phyloP scores from a whole-genome alignment of 2,888 invertebrate species.

The Scaptomyza caliginosa region DNA sequence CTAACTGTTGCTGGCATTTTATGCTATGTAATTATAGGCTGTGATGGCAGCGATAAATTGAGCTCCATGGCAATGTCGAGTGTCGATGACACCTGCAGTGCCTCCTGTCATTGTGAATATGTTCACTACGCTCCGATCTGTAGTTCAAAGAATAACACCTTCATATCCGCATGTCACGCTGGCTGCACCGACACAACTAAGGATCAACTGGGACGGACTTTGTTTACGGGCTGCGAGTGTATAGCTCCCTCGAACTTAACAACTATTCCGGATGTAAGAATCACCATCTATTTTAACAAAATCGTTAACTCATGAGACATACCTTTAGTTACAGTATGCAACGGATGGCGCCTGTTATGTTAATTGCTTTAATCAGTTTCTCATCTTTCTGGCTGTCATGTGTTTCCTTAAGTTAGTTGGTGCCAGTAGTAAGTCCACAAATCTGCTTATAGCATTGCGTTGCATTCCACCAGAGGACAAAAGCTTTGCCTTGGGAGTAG shows the following conservation, averaged over 20 bases:
- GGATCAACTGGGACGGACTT: slow-evolving; percentile 44
- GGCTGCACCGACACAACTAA: slow-evolving; percentile 85
- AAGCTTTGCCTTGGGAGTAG: slow-evolving; percentile 88
- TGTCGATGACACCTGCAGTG: slow-evolving; percentile 85
- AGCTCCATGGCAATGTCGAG: slow-evolving; percentile 38
- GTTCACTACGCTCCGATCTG: slow-evolving; percentile 90
- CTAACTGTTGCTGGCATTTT: slow-evolving; percentile 87
- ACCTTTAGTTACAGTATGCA: slow-evolving; percentile 45
- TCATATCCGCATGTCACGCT: slow-evolving; percentile 91
- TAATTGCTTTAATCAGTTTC: slow-evolving; percentile 85
- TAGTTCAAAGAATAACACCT: slow-evolving; percentile 87
- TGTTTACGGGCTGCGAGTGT: slow-evolving; percentile 58
- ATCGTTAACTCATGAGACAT: neutral
- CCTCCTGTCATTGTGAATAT: slow-evolving; percentile 88
- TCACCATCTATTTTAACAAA: neutral
- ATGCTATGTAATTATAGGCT: slow-evolving; percentile 88
- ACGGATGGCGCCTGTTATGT: slow-evolving; percentile 85
- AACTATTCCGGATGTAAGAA: slow-evolving; percentile 20
- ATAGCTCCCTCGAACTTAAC: slow-evolving; percentile 20
- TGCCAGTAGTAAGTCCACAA: slow-evolving; percentile 86
- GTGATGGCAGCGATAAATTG: slow-evolving; percentile 85
- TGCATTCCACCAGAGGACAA: slow-evolving; percentile 89
- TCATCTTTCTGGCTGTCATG: slow-evolving; percentile 85
- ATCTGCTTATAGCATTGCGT: slow-evolving; percentile 86
- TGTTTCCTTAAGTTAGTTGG: slow-evolving; percentile 86